phyloP scores from a whole-genome alignment of 2,888 invertebrate species.

The Pandemis heparana region DNA sequence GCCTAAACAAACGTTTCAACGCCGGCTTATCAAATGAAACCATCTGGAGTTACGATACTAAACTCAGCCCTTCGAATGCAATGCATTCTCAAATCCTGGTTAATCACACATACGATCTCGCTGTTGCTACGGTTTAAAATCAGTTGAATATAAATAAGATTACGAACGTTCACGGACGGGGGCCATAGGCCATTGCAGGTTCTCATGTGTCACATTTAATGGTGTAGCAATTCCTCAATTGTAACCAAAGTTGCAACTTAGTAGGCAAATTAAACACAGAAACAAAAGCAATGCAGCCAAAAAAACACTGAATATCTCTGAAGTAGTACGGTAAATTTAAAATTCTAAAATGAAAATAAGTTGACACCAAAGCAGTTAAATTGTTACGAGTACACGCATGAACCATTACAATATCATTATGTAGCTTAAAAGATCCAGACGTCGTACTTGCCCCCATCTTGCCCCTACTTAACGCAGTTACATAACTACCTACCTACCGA shows the following conservation, averaged over 20 bases:
- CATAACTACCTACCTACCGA: not conserved
- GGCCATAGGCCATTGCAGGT: slow-evolving; percentile 1
- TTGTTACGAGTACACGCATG: too few relatives aligned
- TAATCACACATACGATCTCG: slow-evolving; percentile 39
- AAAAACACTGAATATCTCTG: too few relatives aligned
- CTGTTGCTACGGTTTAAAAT: slow-evolving; percentile 25
- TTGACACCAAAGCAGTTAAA: too few relatives aligned
- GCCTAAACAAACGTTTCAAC: slow-evolving; percentile 19
- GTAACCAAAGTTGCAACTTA: too few relatives aligned
- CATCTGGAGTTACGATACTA: slow-evolving; percentile 34
- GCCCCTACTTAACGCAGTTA: too few relatives aligned
- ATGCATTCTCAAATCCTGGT: slow-evolving; percentile 27
- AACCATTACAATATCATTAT: too few relatives aligned
- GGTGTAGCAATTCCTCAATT: not conserved
- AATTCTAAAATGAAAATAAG: too few relatives aligned
- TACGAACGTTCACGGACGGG: not conserved
- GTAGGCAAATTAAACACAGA: too few relatives aligned
- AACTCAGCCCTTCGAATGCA: slow-evolving; percentile 30
- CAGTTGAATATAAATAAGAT: slow-evolving; percentile 19
- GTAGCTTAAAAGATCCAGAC: too few relatives aligned
- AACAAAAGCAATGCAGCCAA: too few relatives aligned
- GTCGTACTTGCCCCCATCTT: too few relatives aligned
- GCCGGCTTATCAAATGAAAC: slow-evolving; percentile 31
- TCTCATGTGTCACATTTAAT: not conserved
- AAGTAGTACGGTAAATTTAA: too few relatives aligned